Evolutionary conservation across 1,140 invertebrate species (phyloP), one percentile per base, ranked within the genome.

Genomic region (Drosophila repleta): DNA sequence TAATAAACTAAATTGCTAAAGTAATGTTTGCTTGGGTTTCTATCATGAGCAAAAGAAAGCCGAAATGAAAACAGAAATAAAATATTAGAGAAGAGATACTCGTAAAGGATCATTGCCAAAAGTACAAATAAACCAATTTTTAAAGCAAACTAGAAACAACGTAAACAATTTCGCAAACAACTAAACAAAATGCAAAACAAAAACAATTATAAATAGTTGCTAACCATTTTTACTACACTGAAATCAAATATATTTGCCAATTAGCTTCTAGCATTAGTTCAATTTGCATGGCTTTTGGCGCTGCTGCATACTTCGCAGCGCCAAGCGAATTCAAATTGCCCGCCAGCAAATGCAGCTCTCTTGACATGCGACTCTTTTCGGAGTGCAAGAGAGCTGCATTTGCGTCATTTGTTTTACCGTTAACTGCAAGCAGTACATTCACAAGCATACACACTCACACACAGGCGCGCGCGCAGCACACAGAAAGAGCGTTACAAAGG

Each of bases 81-180:
- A 70, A 70, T 71, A 68, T 75, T 75, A 74, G 66, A 69, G 71
- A 66, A 74, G 53, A 53, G 62, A 66, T 58, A 71, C 53, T 58
- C 68, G 68, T 71, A 66, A 84, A 85, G 87, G 84, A 88, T 89
- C 84, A 88, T 88, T 88, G 83, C 83, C 83, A 88, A 88, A 88
- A 88, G 83, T 88, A 88, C 83, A 88, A 88, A 88, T 88, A 88
- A 88, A 88, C 84, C 79, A 89, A 83, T 88, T 88, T 87, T 88
- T 83, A 72, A 77, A 72, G 61, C 72, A 81, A 81, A 88, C 75
- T 76, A 88, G 79, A 76, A 88, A 76, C 62, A 61, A 88, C 63
- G 61, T 76, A 88, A 88, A 76, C 73, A 83, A 89, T 87, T 83
- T 89, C 84, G 79, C 83, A 76, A 78, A 64, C 71, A 68, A 76